Evolutionary conservation across 2,113 vertebrate species (phyloP).

Genomic region (Platanista minor): DNA sequence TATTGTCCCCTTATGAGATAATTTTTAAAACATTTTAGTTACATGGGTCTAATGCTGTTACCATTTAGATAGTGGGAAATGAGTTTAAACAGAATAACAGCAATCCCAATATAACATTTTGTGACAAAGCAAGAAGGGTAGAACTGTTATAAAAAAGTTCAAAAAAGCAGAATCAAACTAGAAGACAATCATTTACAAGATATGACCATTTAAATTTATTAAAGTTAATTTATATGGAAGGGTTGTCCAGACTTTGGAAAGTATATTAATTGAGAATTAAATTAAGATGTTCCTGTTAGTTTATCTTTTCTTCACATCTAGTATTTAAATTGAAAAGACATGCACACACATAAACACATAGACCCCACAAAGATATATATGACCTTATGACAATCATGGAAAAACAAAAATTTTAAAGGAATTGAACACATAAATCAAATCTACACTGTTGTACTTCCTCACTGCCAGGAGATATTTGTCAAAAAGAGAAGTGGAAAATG

Average conservation of each 20-base stretch:
- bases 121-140: neutral
- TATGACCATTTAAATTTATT: neutral
- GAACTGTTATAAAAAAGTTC: neutral
- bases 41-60: neutral
- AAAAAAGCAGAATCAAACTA: neutral
- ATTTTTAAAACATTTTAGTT: neutral
- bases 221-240: neutral
- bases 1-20: neutral
- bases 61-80: neutral
- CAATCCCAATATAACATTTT: neutral
- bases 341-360: neutral
- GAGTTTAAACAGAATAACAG: neutral
- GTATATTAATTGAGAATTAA: neutral
- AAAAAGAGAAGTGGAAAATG: neutral
- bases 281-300: neutral
- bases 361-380: neutral
- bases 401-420: conserved; percentile 13
- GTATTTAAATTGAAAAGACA: neutral
- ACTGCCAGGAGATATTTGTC: neutral
- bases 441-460: neutral
- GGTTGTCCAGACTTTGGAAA: neutral
- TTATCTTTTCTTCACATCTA: neutral
- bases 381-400: neutral
- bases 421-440: conserved; percentile 1
- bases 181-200: neutral